Percentiles rank a stretch among this genome's conserved stretches.
Conservation (phyloP, 2,797 vertebrate species). For the Gymnodraco acuticeps region DNA sequence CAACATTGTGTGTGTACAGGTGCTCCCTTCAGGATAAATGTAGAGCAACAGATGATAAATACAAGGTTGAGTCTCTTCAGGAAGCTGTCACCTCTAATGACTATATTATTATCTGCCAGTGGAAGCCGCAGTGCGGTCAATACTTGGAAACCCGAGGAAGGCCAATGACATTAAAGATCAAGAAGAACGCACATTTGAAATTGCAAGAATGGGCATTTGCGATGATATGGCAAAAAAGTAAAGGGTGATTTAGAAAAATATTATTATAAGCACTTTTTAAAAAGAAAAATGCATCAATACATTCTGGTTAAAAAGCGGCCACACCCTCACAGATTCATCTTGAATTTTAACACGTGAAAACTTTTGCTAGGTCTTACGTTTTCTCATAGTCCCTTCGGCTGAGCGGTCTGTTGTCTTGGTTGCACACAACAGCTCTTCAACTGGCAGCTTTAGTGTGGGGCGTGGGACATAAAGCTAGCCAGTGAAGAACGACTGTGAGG, state of each 20-base stretch:
- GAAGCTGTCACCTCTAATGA: constrained; percentile 24
- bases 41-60: constrained; percentile 9
- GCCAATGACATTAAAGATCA: constrained; percentile 20
- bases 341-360: not conserved
- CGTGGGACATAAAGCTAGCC: constrained; percentile 89
- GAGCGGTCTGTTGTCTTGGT: constrained; percentile 84
- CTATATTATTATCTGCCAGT: constrained; percentile 20
- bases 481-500: constrained; percentile 93
- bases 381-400: constrained; percentile 39
- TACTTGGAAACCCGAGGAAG: constrained; percentile 57
- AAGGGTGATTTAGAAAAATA: not conserved
- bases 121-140: constrained; percentile 68
- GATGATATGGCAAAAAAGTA: not conserved
- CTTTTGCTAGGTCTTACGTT: constrained; percentile 20
- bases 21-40: constrained; percentile 15
- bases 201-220: not conserved
- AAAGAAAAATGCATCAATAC: not conserved
- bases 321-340: constrained; percentile 20
- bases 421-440: constrained; percentile 93
- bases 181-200: constrained; percentile 20
- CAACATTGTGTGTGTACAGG: constrained; percentile 34
- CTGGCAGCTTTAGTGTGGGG: constrained; percentile 89
- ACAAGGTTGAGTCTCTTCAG: constrained; percentile 10
- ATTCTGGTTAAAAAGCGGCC: constrained; percentile 4
- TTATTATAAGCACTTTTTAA: not conserved